phyloP scores from a whole-genome alignment of 2,797 vertebrate species.

The Poecilia wingei region DNA sequence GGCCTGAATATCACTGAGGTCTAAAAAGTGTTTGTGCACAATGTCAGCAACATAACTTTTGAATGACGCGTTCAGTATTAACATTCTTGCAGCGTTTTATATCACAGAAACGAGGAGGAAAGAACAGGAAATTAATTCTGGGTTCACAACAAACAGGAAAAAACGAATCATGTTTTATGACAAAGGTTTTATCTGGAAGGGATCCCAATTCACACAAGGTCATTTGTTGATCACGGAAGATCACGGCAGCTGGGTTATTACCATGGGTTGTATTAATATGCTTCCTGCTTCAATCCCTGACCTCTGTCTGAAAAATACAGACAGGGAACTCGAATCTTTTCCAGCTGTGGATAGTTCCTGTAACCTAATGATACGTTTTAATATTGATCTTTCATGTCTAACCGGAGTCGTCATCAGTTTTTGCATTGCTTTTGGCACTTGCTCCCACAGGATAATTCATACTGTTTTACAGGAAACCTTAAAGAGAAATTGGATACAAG shows the following conservation, averaged over 20 bases:
- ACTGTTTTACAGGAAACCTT: not conserved
- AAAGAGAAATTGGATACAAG: not conserved
- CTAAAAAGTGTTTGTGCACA: not conserved
- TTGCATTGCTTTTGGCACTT: constrained; percentile 1
- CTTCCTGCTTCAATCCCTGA: constrained; percentile 5
- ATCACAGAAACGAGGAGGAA: not conserved
- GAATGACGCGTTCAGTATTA: not conserved
- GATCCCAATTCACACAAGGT: not conserved
- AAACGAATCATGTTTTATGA: not conserved
- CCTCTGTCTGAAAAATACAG: constrained; percentile 12
- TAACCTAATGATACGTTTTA: not conserved
- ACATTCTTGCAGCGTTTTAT: constrained; percentile 25
- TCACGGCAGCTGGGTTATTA: not conserved
- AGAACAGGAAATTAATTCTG: not conserved
- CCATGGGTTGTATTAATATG: constrained; percentile 7
- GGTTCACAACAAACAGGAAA: constrained; percentile 9
- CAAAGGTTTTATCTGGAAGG: not conserved
- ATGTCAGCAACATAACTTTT: not conserved
- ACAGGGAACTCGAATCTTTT: not conserved
- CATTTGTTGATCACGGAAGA: constrained; percentile 13
- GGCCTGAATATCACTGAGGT: not conserved
- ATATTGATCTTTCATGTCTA: not conserved
- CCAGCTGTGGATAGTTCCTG: not conserved
- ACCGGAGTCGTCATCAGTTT: not conserved
- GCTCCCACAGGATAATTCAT: not conserved